Conservation (phyloP, 2,113 vertebrate genomes). For the Phyllopteryx taeniolatus region DNA sequence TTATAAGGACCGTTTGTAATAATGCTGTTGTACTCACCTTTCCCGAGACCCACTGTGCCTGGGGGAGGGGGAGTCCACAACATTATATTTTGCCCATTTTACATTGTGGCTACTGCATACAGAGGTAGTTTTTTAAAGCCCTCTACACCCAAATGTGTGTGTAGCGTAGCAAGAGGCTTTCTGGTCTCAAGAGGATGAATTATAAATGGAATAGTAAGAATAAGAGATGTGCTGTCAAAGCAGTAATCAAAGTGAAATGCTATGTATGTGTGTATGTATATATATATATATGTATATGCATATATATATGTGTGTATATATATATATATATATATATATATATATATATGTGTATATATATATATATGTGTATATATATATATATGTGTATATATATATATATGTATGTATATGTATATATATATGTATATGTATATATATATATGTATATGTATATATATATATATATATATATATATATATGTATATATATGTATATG, state of each 20-base stretch:
- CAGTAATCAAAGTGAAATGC: conserved; percentile 1
- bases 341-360: neutral
- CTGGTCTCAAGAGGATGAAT: conserved; percentile 55
- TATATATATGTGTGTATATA: no score
- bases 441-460: no score
- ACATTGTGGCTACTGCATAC: conserved; percentile 65
- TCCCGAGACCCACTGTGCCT: conserved; percentile 57
- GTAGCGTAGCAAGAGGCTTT: conserved; percentile 51
- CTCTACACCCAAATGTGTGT: conserved; percentile 46
- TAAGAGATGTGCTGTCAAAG: conserved; percentile 43
- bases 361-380: no score
- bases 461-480: no score
- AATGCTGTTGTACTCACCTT: conserved; percentile 64
- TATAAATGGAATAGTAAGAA: conserved; percentile 47
- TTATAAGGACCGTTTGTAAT: conserved; percentile 67
- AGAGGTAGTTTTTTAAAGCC: conserved; percentile 63
- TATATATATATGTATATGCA: no score
- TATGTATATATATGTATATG: no score
- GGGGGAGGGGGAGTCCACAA: conserved; percentile 1
- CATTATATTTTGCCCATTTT: conserved; percentile 66
- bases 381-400: conserved; percentile 1
- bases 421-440: no score
- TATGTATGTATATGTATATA: neutral
- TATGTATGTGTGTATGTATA: neutral
- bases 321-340: no score